phyloP scores from a whole-genome alignment of 2,797 vertebrate genomes.

The Enteromius trimaculatus region DNA sequence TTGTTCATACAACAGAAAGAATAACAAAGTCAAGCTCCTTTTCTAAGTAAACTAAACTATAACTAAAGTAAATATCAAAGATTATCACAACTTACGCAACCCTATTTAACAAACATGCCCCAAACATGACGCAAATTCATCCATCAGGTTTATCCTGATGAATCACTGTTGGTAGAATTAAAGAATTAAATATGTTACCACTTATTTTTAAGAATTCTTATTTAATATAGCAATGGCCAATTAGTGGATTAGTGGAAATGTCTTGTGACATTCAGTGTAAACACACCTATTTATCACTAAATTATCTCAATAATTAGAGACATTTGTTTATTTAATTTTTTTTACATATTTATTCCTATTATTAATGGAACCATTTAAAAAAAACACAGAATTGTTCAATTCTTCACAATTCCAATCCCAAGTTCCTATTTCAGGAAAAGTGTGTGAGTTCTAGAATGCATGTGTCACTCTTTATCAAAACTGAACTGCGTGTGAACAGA shows the following conservation, averaged over 20 bases:
- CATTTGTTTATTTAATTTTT: neutral
- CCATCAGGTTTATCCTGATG: neutral
- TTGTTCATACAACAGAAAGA: conserved; percentile 16
- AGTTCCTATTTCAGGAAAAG: neutral
- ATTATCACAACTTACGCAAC: neutral
- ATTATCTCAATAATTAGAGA: neutral
- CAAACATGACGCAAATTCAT: neutral
- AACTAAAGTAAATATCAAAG: conserved; percentile 13
- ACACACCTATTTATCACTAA: neutral
- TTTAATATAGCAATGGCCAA: neutral
- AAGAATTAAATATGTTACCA: neutral
- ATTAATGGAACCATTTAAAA: neutral
- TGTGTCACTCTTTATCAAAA: neutral
- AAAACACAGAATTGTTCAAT: neutral
- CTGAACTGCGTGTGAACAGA: conserved; percentile 6
- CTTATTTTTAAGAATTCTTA: neutral
- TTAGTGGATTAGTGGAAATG: neutral
- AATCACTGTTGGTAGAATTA: neutral
- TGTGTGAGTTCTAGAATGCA: neutral
- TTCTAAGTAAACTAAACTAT: conserved; percentile 26
- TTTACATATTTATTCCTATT: neutral
- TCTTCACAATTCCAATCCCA: neutral
- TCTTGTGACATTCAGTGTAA: neutral
- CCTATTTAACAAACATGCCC: conserved; percentile 1
- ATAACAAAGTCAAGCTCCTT: conserved; percentile 13